phyloP scores from a whole-genome alignment of 1,140 invertebrate genomes.

The Heliconius congener region DNA sequence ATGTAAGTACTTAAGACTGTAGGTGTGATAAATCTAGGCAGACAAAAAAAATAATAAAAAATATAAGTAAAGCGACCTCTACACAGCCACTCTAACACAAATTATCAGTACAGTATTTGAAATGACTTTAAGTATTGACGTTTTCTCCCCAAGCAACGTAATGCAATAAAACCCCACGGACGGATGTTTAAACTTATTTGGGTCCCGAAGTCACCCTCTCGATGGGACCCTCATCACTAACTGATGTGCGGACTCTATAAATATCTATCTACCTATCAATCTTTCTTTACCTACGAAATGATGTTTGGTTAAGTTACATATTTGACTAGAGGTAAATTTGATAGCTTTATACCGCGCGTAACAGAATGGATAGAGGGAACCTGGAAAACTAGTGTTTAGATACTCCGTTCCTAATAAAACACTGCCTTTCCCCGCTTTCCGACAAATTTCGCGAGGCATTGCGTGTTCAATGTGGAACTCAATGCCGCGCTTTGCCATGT shows the following conservation, averaged over 20 bases:
- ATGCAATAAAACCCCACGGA: slow-evolving; percentile 47
- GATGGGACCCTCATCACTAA: slow-evolving; percentile 23
- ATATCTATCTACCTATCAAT: slow-evolving; percentile 17
- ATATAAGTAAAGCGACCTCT: background rate
- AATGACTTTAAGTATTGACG: slow-evolving; percentile 26
- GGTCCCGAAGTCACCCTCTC: slow-evolving; percentile 36
- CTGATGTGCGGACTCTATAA: slow-evolving; percentile 28
- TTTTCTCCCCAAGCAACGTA: slow-evolving; percentile 29
- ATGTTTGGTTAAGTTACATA: slow-evolving; percentile 12
- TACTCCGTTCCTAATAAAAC: no score
- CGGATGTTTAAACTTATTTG: slow-evolving; percentile 52
- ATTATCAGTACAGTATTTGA: slow-evolving; percentile 18
- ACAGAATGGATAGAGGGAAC: no score
- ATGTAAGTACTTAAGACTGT: no score
- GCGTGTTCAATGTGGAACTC: no score
- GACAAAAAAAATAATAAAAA: no score
- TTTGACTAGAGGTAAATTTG: background rate
- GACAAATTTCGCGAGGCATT: no score
- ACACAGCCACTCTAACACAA: background rate
- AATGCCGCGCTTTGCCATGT: no score
- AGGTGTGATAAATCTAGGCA: no score
- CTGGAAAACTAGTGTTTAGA: no score
- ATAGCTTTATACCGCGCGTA: no score
- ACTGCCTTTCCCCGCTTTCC: no score
- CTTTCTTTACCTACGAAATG: slow-evolving; percentile 14